Percentiles rank a stretch among this genome's conserved stretches.
Evolutionary conservation across 2,797 vertebrate genomes (phyloP).

Genomic region (Scleropages formosus): DNA sequence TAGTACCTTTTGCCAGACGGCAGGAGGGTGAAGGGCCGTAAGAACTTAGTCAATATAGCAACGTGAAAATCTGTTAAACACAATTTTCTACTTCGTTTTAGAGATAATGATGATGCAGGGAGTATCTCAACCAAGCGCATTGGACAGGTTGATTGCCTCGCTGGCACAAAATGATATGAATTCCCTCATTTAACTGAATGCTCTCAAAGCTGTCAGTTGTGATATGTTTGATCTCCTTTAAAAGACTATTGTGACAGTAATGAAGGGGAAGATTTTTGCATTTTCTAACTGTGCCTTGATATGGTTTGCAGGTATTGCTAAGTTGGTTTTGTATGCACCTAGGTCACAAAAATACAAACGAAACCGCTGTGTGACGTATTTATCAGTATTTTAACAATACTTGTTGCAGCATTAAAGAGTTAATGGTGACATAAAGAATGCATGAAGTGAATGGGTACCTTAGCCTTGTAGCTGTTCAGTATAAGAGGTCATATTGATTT

Average conservation of each 20-base stretch:
- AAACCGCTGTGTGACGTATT: background rate
- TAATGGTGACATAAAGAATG: background rate
- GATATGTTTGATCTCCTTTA: background rate
- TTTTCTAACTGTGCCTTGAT: background rate
- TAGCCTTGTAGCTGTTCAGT: background rate
- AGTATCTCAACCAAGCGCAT: too few species aligned
- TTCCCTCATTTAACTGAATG: slow-evolving; percentile 1
- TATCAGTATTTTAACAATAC: too few species aligned
- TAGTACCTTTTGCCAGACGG: too few species aligned
- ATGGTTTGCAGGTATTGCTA: background rate
- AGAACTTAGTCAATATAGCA: too few species aligned
- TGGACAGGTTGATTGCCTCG: background rate
- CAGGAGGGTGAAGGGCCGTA: too few species aligned
- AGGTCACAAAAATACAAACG: background rate
- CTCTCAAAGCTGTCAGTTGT: background rate
- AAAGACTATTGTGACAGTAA: background rate
- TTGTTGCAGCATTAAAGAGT: too few species aligned
- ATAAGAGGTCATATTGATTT: background rate
- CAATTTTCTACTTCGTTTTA: too few species aligned
- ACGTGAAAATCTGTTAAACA: too few species aligned
- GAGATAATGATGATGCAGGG: too few species aligned
- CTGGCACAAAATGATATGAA: background rate
- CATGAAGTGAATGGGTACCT: too few species aligned
- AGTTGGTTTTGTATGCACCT: background rate
- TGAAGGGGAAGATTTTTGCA: background rate